A percentile compares a stretch with the other conserved stretches of the same genome.
phyloP scores from a whole-genome alignment of 2,113 vertebrate species.

The Phylloscopus whistleri region DNA sequence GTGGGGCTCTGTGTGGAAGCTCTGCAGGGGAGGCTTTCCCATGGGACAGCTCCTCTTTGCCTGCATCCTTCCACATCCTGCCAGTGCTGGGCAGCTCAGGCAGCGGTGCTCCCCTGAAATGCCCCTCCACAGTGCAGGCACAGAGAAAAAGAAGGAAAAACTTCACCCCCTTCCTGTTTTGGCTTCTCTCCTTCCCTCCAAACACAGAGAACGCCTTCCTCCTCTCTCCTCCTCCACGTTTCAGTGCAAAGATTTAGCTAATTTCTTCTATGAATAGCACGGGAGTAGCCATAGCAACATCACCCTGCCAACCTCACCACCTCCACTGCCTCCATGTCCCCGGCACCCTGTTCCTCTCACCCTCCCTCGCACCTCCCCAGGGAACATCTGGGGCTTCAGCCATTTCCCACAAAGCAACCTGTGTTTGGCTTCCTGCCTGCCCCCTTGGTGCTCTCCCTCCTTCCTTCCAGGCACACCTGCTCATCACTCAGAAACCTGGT shows the following conservation, averaged over 20 bases:
- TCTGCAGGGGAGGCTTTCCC: neutral
- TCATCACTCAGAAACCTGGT: neutral
- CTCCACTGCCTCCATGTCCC: slow-evolving; percentile 60
- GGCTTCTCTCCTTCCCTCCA: slow-evolving; percentile 40
- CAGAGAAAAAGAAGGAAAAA: slow-evolving; percentile 13
- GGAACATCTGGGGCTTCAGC: slow-evolving; percentile 47
- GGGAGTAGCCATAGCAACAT: slow-evolving; percentile 73
- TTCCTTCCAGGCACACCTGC: neutral
- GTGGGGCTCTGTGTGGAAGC: neutral
- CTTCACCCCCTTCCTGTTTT: slow-evolving; percentile 44
- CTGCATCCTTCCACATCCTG: neutral
- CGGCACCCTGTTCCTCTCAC: slow-evolving; percentile 46
- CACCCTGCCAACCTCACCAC: slow-evolving; percentile 72
- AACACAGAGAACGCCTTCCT: slow-evolving; percentile 28
- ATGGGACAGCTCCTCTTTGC: neutral
- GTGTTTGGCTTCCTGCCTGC: neutral
- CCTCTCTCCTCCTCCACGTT: slow-evolving; percentile 67
- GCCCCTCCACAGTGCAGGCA: neutral
- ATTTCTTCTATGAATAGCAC: slow-evolving; percentile 69
- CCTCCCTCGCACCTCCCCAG: slow-evolving; percentile 43
- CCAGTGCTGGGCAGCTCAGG: neutral
- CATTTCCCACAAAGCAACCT: slow-evolving; percentile 1
- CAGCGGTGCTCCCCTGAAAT: neutral
- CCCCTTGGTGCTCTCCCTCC: neutral
- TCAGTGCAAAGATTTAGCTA: slow-evolving; percentile 69